A percentile compares a stretch with the other conserved stretches of the same genome.
Evolutionary conservation across 2,797 vertebrate genomes (phyloP).

Genomic region (Aselliscus stoliczkanus): DNA sequence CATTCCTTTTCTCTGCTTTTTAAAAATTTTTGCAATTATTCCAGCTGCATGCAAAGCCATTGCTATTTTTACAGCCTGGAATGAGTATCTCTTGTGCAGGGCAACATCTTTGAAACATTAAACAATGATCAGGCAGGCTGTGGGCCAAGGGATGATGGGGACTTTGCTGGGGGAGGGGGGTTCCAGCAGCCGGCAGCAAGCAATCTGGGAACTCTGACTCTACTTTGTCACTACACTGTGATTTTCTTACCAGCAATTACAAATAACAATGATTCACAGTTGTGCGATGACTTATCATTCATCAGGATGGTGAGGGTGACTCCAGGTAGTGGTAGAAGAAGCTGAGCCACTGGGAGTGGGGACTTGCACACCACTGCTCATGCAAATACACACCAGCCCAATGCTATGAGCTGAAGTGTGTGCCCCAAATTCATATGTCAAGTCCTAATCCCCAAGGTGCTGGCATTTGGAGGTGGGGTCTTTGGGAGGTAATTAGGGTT

Average conservation of each 20-base stretch:
- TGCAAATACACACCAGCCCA: background rate
- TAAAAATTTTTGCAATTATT: conserved; percentile 71
- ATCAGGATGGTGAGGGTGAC: conserved; percentile 45
- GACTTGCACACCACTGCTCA: background rate
- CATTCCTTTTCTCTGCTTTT: conserved; percentile 53
- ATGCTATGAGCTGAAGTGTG: background rate
- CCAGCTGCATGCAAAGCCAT: conserved; percentile 72
- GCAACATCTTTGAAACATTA: conserved; percentile 78
- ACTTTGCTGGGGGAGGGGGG: conserved; percentile 48
- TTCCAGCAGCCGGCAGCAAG: conserved; percentile 56
- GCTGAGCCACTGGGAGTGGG: background rate
- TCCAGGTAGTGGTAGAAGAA: conserved; percentile 20
- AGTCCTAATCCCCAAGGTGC: background rate
- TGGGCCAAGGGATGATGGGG: conserved; percentile 69
- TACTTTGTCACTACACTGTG: conserved; percentile 68
- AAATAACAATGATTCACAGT: conserved; percentile 71
- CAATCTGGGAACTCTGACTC: conserved; percentile 68
- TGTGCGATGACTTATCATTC: conserved; percentile 64
- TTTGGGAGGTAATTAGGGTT: background rate
- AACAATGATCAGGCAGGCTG: conserved; percentile 78
- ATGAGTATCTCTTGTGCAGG: conserved; percentile 69
- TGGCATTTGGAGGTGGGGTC: background rate
- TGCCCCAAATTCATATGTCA: background rate
- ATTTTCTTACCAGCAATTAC: conserved; percentile 66
- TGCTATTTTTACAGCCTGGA: conserved; percentile 71